Conservation (phyloP, 2,888 invertebrate species). For the Dichetophora obliterata region DNA sequence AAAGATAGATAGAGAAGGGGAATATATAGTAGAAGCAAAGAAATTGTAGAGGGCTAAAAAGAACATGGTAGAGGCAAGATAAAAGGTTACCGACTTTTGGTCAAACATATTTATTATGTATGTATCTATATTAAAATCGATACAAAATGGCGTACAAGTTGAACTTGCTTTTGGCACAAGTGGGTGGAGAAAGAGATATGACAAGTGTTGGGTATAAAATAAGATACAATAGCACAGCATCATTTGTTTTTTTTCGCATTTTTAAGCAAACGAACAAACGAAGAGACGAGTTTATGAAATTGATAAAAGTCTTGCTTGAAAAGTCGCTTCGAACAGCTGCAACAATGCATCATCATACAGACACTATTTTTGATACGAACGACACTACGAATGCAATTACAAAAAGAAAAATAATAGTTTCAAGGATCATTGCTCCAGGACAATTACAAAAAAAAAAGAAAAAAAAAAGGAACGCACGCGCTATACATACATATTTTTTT, state of each 20-base stretch:
- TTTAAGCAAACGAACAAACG: neutral
- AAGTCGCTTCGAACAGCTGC: no score
- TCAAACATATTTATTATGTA: no score
- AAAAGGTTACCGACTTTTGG: no score
- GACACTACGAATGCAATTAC: neutral
- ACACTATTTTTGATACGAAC: no score
- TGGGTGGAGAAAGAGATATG: neutral
- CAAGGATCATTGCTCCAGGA: constrained; percentile 29
- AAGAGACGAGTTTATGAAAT: no score
- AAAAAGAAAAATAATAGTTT: constrained; percentile 4
- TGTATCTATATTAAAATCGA: no score
- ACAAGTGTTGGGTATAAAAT: neutral
- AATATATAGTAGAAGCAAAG: neutral
- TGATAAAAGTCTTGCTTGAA: no score
- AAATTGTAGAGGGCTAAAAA: neutral
- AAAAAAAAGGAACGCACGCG: constrained; percentile 10
- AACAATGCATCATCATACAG: no score
- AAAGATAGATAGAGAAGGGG: neutral
- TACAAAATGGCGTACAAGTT: no score
- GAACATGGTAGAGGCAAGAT: no score
- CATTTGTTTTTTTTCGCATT: neutral
- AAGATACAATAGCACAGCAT: neutral
- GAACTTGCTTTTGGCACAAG: no score
- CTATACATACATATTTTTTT: neutral
- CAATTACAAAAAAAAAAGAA: neutral